Evolutionary conservation across 2,888 invertebrate genomes (phyloP).

Genomic region (Lepidocyrtinus sp.): DNA sequence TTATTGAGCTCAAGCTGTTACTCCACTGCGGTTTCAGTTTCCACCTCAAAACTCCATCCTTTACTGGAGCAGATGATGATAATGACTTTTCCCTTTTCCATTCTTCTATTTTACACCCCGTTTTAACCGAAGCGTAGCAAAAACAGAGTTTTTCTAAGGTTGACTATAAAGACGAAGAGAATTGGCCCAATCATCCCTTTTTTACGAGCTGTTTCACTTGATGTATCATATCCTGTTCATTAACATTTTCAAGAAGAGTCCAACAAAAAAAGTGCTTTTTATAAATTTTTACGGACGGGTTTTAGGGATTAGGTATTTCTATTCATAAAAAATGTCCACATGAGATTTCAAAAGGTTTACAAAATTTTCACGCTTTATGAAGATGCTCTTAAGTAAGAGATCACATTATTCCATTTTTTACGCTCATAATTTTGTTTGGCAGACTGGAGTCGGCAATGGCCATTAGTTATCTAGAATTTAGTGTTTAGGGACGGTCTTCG

Average conservation of each 20-base stretch:
- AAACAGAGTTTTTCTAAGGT: neutral
- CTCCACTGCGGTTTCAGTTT: too few relatives aligned
- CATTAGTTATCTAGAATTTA: neutral
- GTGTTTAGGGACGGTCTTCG: neutral
- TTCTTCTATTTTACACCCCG: neutral
- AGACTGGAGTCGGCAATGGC: neutral
- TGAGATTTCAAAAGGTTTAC: neutral
- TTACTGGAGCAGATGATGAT: neutral
- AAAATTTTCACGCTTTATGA: neutral
- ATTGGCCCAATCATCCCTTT: neutral
- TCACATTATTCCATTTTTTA: neutral
- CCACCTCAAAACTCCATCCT: too few relatives aligned
- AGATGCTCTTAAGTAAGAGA: neutral
- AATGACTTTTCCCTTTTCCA: neutral
- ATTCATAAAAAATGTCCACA: neutral
- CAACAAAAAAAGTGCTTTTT: neutral
- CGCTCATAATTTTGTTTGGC: neutral
- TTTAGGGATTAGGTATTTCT: neutral
- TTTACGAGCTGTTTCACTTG: neutral
- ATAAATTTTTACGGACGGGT: neutral
- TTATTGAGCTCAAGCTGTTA: too few relatives aligned
- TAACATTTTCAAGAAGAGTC: neutral
- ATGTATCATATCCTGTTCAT: neutral
- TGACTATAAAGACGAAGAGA: neutral
- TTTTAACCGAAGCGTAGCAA: neutral